Evolutionary conservation across 2,888 invertebrate species (phyloP).

Genomic region (Apotomis betuletana): DNA sequence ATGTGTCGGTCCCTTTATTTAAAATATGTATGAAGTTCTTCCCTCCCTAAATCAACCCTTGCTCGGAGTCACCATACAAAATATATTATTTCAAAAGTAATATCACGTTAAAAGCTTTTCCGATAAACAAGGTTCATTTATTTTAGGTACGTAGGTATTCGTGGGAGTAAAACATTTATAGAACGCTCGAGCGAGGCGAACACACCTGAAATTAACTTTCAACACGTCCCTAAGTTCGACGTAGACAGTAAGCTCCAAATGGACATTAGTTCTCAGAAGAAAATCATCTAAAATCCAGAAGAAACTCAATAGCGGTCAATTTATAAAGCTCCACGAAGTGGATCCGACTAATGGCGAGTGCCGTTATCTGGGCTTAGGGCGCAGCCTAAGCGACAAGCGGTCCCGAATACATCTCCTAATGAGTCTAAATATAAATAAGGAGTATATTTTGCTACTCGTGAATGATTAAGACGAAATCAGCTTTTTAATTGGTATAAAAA

Average conservation of each 20-base stretch:
- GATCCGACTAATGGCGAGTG: conserved; percentile 60
- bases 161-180: conserved; percentile 2
- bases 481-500: too few relatives aligned
- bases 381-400: conserved; percentile 48
- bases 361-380: conserved; percentile 52
- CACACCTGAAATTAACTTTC: conserved; percentile 4
- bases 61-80: conserved; percentile 30
- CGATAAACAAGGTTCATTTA: conserved; percentile 3
- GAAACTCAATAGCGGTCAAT: conserved; percentile 64
- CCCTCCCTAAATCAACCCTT: conserved; percentile 60
- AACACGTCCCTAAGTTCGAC: conserved; percentile 12
- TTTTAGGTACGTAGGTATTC: neutral
- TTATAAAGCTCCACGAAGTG: conserved; percentile 63
- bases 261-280: conserved; percentile 33
- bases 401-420: conserved; percentile 8
- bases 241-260: conserved; percentile 25
- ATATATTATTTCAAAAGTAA: conserved; percentile 32
- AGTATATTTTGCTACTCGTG: neutral
- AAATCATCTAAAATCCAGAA: conserved; percentile 47
- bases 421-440: neutral
- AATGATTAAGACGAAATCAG: too few relatives aligned
- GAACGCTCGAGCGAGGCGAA: neutral
- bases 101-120: conserved; percentile 16
- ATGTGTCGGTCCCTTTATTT: conserved; percentile 70
- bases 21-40: conserved; percentile 74